Evolutionary conservation across 53 echinoderm and acorn worm genomes (phyloP).

Genomic region (Luidia sarsii): DNA sequence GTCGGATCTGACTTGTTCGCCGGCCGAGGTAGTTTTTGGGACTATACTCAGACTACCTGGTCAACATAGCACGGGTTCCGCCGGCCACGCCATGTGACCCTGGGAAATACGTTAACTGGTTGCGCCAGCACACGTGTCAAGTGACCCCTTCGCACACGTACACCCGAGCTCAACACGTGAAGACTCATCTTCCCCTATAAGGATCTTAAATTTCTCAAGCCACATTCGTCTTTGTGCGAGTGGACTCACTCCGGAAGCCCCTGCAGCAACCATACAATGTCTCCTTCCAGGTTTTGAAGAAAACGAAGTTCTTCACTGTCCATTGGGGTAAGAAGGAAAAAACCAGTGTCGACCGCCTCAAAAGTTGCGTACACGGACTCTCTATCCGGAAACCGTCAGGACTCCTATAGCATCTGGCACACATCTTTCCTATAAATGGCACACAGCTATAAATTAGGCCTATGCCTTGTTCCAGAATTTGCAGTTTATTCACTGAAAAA

Average conservation of each 20-base stretch:
- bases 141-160: slow-evolving; percentile 24
- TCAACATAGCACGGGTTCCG: slow-evolving; percentile 8
- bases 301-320: slow-evolving; percentile 26
- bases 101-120: slow-evolving; percentile 23
- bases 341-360: slow-evolving; percentile 44
- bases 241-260: slow-evolving; percentile 7
- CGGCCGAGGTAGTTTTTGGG: slow-evolving; percentile 64
- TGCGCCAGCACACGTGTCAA: slow-evolving; percentile 34
- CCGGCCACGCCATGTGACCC: neutral
- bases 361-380: slow-evolving; percentile 37
- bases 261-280: slow-evolving; percentile 46
- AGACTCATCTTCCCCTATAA: slow-evolving; percentile 3
- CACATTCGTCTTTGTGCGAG: slow-evolving; percentile 9
- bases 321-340: neutral
- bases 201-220: no score
- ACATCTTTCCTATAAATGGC: no score
- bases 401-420: no score
- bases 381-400: no score
- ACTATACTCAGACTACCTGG: slow-evolving; percentile 52
- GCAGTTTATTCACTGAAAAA: no score
- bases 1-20: slow-evolving; percentile 32
- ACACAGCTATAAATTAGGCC: no score
- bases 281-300: slow-evolving; percentile 15
- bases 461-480: no score
- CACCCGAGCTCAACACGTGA: neutral